These are phyloP conservation scores for Lucifuga dentata DNA, from an alignment of 2,113 vertebrate species.

Conservation along the genomic window DNA sequence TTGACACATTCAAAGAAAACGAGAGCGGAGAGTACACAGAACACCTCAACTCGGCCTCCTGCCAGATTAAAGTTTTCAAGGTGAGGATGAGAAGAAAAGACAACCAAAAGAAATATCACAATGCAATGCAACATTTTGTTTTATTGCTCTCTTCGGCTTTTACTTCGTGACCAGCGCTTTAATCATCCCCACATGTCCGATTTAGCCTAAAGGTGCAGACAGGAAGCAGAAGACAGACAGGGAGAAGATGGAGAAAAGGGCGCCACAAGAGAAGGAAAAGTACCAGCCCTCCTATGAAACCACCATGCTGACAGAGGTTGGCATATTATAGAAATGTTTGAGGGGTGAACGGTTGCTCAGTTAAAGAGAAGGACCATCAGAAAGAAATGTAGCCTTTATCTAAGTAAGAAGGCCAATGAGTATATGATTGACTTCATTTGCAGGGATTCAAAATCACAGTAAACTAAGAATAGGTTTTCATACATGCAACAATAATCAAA, in stretches of 20 bases:
- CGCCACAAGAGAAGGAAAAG: constrained; percentile 97
- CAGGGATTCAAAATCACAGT: too few relatives aligned
- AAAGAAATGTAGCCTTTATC: neutral
- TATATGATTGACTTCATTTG: too few relatives aligned
- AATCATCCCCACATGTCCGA: constrained; percentile 5
- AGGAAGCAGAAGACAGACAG: constrained; percentile 97
- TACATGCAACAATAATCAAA: neutral
- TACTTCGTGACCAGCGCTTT: neutral
- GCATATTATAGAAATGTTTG: neutral
- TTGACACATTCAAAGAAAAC: constrained; percentile 96
- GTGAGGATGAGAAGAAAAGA: constrained; percentile 70
- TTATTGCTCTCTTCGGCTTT: neutral
- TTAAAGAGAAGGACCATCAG: neutral
- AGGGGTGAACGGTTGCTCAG: neutral
- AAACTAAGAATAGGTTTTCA: too few relatives aligned
- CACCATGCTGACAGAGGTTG: constrained; percentile 96
- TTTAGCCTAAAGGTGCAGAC: constrained; percentile 97
- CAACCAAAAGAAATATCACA: too few relatives aligned
- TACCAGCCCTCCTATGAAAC: constrained; percentile 98
- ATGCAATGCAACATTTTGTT: neutral
- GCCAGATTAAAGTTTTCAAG: constrained; percentile 99
- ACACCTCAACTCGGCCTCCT: constrained; percentile 97
- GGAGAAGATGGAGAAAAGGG: constrained; percentile 98
- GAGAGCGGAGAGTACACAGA: constrained; percentile 94
- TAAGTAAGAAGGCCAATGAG: too few relatives aligned